A percentile compares a stretch with the other conserved stretches of the same genome.
These are phyloP conservation scores for Peribatodes rhomboidaria DNA, from an alignment of 2,888 invertebrate species.

Conservation along the genomic window DNA sequence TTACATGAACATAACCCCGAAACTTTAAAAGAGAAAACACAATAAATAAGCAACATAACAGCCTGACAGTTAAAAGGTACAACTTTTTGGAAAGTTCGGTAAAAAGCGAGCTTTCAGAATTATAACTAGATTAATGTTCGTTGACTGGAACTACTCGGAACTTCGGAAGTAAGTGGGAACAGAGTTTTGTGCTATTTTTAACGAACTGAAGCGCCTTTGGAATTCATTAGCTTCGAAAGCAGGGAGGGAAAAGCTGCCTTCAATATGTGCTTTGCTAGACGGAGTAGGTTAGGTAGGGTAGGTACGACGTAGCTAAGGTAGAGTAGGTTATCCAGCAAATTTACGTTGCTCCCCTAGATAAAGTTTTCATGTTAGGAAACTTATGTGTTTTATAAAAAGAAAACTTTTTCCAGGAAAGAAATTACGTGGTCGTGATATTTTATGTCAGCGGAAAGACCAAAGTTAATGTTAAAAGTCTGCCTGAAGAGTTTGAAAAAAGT, in stretches of 20 bases:
- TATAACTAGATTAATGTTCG: slow-evolving; percentile 83
- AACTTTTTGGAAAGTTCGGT: slow-evolving; percentile 61
- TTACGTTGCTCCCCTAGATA: slow-evolving; percentile 41
- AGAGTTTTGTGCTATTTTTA: slow-evolving; percentile 81
- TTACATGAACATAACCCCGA: slow-evolving; percentile 53
- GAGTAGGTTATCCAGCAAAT: slow-evolving; percentile 31
- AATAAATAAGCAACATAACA: slow-evolving; percentile 62
- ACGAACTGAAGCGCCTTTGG: slow-evolving; percentile 75
- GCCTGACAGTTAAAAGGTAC: slow-evolving; percentile 64
- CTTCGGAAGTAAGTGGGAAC: slow-evolving; percentile 71
- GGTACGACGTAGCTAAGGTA: background rate
- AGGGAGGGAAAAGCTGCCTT: slow-evolving; percentile 63
- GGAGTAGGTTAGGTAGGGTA: slow-evolving; percentile 8
- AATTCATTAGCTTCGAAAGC: slow-evolving; percentile 80
- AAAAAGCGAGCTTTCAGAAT: slow-evolving; percentile 66
- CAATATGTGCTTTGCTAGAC: slow-evolving; percentile 63
- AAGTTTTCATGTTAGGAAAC: slow-evolving; percentile 44
- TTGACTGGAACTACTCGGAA: slow-evolving; percentile 79
- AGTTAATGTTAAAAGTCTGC: slow-evolving; percentile 21
- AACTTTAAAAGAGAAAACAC: slow-evolving; percentile 57
- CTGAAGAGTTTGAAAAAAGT: slow-evolving; percentile 15
- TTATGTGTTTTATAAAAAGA: slow-evolving; percentile 19
- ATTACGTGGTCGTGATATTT: slow-evolving; percentile 30
- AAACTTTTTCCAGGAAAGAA: background rate
- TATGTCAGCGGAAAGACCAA: slow-evolving; percentile 25